Conservation (phyloP, 2,888 invertebrate genomes). For the Lissocephala sabroskyi region DNA sequence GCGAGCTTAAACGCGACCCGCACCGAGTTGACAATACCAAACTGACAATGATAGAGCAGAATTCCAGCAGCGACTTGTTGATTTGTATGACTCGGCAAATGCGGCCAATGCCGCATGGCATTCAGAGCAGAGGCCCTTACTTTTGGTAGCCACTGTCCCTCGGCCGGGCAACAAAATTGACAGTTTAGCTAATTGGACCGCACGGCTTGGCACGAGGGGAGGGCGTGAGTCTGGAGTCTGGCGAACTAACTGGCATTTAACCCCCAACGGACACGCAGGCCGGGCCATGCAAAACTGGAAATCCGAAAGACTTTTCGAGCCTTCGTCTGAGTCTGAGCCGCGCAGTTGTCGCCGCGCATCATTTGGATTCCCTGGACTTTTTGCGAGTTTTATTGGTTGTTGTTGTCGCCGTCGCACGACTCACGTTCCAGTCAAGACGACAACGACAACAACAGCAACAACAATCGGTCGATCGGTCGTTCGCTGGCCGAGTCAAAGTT, state of each 20-base stretch:
- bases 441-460: neutral
- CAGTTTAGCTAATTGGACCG: conserved; percentile 25
- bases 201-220: no score
- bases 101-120: no score
- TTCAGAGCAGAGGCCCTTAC: no score
- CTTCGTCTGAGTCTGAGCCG: no score
- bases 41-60: conserved; percentile 42
- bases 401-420: conserved; percentile 13
- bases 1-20: conserved; percentile 3
- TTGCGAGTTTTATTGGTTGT: conserved; percentile 33
- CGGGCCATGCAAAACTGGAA: no score
- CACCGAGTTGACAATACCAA: neutral
- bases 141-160: no score
- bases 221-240: no score
- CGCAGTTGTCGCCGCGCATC: neutral
- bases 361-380: conserved; percentile 9
- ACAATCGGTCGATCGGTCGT: conserved; percentile 1
- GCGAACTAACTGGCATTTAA: no score
- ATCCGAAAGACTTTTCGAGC: no score
- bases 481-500: conserved; percentile 8
- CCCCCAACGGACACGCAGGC: no score
- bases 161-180: conserved; percentile 5
- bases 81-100: conserved; percentile 7
- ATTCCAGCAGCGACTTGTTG: conserved; percentile 20
- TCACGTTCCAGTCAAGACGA: conserved; percentile 4